Percentiles rank a stretch among this genome's conserved stretches.
These are phyloP conservation scores for Saimiri boliviensis DNA, from an alignment of 2,113 vertebrate species.

Conservation along the genomic window DNA sequence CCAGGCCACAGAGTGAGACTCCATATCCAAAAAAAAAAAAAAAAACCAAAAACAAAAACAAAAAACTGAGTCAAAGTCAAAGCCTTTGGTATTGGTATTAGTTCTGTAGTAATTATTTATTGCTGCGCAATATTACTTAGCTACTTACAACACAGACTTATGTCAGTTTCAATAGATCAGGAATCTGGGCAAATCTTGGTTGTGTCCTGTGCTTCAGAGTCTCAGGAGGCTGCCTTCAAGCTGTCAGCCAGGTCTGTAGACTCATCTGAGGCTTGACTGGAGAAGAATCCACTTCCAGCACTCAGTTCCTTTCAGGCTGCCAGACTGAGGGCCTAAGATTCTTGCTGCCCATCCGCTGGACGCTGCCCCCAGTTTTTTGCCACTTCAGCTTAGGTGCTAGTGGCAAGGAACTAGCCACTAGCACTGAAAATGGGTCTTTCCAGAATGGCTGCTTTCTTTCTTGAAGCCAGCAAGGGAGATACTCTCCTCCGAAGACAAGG, in stretches of 20 bases:
- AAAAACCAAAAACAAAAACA: too few relatives aligned
- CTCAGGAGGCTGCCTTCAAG: neutral
- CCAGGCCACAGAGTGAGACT: too few relatives aligned
- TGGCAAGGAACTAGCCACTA: too few relatives aligned
- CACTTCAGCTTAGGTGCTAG: too few relatives aligned
- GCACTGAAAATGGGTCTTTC: neutral
- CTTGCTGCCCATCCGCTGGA: neutral
- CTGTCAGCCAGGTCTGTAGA: neutral
- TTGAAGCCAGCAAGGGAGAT: neutral
- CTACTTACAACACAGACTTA: neutral
- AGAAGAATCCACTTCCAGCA: neutral
- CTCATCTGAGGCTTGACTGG: neutral
- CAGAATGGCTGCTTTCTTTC: neutral
- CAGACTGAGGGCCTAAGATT: neutral
- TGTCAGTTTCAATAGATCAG: neutral
- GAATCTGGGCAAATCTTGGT: neutral
- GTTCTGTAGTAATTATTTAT: neutral
- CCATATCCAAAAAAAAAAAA: too few relatives aligned
- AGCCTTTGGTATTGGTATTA: neutral
- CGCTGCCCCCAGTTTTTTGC: neutral
- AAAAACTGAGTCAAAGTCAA: neutral
- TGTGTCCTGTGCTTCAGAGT: neutral
- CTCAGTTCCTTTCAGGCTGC: neutral
- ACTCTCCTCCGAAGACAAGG: neutral
- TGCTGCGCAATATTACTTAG: neutral